Conservation (phyloP, 92 coral and sea anemone species). For the Pocillopora grandis region DNA sequence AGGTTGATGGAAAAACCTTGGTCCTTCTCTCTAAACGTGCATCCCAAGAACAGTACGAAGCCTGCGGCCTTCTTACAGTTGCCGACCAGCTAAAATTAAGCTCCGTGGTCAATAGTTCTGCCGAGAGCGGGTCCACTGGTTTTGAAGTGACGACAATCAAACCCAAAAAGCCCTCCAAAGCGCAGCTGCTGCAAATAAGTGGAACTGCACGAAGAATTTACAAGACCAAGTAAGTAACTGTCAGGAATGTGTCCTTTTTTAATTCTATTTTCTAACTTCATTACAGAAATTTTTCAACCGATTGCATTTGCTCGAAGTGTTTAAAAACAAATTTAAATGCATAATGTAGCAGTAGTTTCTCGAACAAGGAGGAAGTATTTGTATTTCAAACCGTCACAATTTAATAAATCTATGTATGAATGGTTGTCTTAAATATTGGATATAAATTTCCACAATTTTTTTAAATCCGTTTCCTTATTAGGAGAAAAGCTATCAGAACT, state of each 20-base stretch:
- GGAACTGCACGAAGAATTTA: not conserved
- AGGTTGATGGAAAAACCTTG: constrained; percentile 35
- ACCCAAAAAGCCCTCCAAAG: constrained; percentile 23
- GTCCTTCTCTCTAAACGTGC: constrained; percentile 20
- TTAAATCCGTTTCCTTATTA: not conserved
- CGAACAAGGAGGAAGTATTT: too few species aligned
- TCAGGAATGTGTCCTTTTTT: not conserved
- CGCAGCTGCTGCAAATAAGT: constrained; percentile 13
- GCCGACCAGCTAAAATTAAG: constrained; percentile 29
- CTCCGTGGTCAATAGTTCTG: not conserved
- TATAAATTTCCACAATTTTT: not conserved
- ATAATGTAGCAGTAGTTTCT: too few species aligned
- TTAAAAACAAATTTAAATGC: too few species aligned
- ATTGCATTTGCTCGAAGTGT: constrained; percentile 1
- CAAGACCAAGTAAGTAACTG: not conserved
- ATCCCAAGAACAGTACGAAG: constrained; percentile 11
- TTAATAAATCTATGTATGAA: not conserved
- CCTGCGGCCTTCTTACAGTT: constrained; percentile 31
- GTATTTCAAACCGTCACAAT: not conserved
- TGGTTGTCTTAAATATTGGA: constrained; percentile 1
- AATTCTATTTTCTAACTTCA: not conserved
- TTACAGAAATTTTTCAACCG: not conserved
- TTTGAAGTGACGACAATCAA: not conserved
- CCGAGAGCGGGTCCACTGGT: not conserved
- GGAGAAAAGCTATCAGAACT: constrained; percentile 26